Evolutionary conservation across 2,888 invertebrate genomes (phyloP).

Genomic region (Caenorhabditis japonica): DNA sequence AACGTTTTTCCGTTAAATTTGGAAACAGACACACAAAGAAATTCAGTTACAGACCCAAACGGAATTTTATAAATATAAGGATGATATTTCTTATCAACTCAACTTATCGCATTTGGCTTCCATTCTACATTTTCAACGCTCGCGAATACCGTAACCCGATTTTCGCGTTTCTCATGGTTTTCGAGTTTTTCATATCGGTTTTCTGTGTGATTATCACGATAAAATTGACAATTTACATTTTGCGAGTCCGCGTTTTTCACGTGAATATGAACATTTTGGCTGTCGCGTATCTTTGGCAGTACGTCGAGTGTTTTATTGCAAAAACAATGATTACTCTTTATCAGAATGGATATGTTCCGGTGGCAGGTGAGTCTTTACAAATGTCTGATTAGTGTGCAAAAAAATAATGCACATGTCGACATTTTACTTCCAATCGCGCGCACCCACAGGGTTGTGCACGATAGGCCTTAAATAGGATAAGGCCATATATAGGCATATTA

Average conservation of each 20-base stretch:
- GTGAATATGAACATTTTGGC: conserved; percentile 40
- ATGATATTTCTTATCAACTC: conserved; percentile 35
- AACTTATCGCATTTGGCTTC: conserved; percentile 20
- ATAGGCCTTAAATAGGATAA: too few species aligned
- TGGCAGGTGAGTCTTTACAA: conserved; percentile 5
- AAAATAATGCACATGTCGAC: not conserved
- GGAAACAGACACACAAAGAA: too few species aligned
- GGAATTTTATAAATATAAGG: too few species aligned
- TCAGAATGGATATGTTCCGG: conserved; percentile 15
- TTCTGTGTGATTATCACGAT: conserved; percentile 28
- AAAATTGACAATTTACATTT: conserved; percentile 19
- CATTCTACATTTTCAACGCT: conserved; percentile 33
- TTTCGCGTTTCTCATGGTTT: not conserved
- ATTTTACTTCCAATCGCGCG: too few species aligned
- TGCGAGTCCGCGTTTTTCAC: conserved; percentile 36
- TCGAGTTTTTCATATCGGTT: conserved; percentile 16
- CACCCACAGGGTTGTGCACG: too few species aligned
- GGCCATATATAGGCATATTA: too few species aligned
- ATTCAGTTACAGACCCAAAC: too few species aligned
- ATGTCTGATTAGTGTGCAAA: not conserved
- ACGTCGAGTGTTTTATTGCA: conserved; percentile 28
- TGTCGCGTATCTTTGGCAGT: conserved; percentile 24
- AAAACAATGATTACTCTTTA: conserved; percentile 18
- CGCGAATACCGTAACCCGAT: conserved; percentile 15
- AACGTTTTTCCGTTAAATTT: too few species aligned